Evolutionary conservation across 2,888 invertebrate genomes (phyloP).

Genomic region (Rhyacophila evoluta): DNA sequence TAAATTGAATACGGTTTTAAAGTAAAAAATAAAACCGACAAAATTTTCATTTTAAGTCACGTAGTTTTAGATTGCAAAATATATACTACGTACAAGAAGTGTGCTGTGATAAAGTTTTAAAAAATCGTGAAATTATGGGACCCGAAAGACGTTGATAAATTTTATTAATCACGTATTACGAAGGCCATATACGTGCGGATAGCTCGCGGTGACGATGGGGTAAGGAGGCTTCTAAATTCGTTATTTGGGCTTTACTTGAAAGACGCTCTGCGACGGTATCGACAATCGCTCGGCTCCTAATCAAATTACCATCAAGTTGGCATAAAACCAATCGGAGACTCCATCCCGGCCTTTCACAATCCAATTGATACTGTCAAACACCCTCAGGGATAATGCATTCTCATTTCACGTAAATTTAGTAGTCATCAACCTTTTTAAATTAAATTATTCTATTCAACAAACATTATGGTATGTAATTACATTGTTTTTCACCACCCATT

Average conservation of each 20-base stretch:
- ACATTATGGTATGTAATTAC: too few relatives aligned
- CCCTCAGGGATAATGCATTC: slow-evolving; percentile 11
- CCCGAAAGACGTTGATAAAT: background rate
- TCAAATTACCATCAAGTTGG: slow-evolving; percentile 43
- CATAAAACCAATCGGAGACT: slow-evolving; percentile 37
- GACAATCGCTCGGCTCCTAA: slow-evolving; percentile 34
- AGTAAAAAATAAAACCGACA: too few relatives aligned
- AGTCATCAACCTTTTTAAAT: background rate
- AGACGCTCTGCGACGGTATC: background rate
- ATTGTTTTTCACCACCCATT: too few relatives aligned
- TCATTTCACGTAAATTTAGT: background rate
- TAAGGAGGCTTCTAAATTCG: slow-evolving; percentile 14
- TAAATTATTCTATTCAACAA: too few relatives aligned
- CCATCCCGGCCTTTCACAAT: slow-evolving; percentile 27
- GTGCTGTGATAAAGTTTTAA: too few relatives aligned
- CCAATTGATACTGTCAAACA: slow-evolving; percentile 24
- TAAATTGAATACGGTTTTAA: too few relatives aligned
- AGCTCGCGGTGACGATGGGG: background rate
- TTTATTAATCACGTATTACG: slow-evolving; percentile 19
- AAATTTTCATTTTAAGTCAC: too few relatives aligned
- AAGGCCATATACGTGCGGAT: background rate
- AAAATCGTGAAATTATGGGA: background rate
- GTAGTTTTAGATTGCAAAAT: too few relatives aligned
- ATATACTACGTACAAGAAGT: background rate
- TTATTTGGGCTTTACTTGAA: slow-evolving; percentile 2